Evolutionary conservation across 2,888 invertebrate genomes (phyloP), one percentile per base, ranked within the genome.

Genomic region (Sphaeridia pumilis): DNA sequence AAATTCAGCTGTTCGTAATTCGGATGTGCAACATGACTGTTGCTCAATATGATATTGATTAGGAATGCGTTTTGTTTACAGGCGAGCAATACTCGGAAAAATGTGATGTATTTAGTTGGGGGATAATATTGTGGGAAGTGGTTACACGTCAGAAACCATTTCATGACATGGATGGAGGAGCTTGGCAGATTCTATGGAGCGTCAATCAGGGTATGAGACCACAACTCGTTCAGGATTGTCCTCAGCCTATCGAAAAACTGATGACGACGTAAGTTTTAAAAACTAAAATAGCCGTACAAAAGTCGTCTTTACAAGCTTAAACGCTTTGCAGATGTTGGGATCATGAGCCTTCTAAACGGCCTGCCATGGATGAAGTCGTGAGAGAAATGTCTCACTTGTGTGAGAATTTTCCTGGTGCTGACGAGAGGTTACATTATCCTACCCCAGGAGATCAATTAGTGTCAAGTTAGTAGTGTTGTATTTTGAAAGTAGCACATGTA

Each of bases 31-130:
- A 17, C 17, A n/a, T n/a, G n/a, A n/a, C n/a, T n/a, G n/a, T n/a
- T n/a, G n/a, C n/a, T n/a, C n/a, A n/a, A n/a, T n/a, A n/a, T n/a
- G n/a, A n/a, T n/a, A n/a, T n/a, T n/a, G n/a, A n/a, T n/a, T n/a
- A n/a, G n/a, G n/a, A n/a, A n/a, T n/a, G n/a, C n/a, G n/a, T n/a
- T n/a, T n/a, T n/a, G n/a, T 31, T 31, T 82, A 72, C 76, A 77
- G 87, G 89, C 26, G 84, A 84, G 50, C 83, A 82, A 49, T 98
- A 98, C 70, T 90, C 90, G 52, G 94, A 95, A 71, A 95, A 95
- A 73, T 98, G 97, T 78, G 98, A 98, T 76, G 88, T 98, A 24
- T 98, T 92, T 70, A 94, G 94, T 70, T 94, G 92, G 89, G 92
- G 92, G 14, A 92, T 98, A 58, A 94, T 97, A 56, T 73, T 97